Base-by-base conservation (phyloP, 1,140 invertebrate species). In the Aporrectodea caliginosa region DNA sequence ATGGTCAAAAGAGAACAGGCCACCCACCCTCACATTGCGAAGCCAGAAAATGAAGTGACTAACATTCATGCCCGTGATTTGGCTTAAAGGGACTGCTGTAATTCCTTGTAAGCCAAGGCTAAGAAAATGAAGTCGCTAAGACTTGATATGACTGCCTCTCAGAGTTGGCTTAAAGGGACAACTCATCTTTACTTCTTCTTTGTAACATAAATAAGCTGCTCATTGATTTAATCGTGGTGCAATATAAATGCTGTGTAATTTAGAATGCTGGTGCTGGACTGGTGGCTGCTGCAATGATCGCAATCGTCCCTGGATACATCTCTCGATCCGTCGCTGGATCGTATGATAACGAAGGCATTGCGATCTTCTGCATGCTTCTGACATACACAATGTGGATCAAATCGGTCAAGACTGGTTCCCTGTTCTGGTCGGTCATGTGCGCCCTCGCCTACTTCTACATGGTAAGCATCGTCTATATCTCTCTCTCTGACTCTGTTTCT, bases 341-440 rank as follows among this genome's bases (percentile, higher is more conserved):
- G 69, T 99, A 98, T 87, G 97, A 99, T 88, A 99, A 98, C 88
- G 97, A 99, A 91, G 97, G 95, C 78, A 99, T 99, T 87, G 97
- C 97, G 34, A 98, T 99, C 84, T 98, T 98, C 90, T 98, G 96
- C 87, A 98, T 98, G 96, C 89, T 98, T 74, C 91, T 98, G 69
- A 99, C 97, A 0, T 99, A 98, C 88, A 97, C 96, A 86, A 92
- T 96, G 87, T 99, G 97, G 97, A 98, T 98, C 77, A 98, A 98
- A 89, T 92, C 96, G 27, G 94, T 98, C 0, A 98, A 98, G 89
- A 97, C 95, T 80, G 97, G 97, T 80, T 94, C 94, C 30, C 93
- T 98, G 78, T 92, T 94, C 77, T 98, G 96, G 96, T 92, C 94
- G 0, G 92, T 94, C 1, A 91, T 97, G 85, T 93, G 95, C 34